Evolutionary conservation across 2,888 invertebrate species (phyloP), one percentile per base, ranked within the genome.

Genomic region (Agrotis clavis): DNA sequence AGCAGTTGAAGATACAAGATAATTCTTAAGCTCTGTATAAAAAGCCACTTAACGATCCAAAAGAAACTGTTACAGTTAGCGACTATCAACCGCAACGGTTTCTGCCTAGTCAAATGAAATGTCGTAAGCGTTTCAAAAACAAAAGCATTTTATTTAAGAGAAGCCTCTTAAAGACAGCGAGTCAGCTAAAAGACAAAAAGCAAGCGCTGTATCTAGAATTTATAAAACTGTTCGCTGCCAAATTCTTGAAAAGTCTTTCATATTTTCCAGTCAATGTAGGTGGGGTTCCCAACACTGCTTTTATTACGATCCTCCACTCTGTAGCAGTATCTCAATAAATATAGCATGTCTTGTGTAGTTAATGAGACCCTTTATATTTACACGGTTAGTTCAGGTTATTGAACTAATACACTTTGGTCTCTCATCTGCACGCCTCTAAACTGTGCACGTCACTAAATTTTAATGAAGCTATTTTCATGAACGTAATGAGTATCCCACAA

Each of bases 351-450:
- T 71, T 66, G 57, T 61, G 54, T 77, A 68, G 74, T n/a, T 82
- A 82, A 87, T 83, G 78, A 85, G 54, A 67, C 79, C 77, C 86
- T 81, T 73, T 80, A 86, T 83, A 83, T 83, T 82, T 82, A 81
- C 81, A 68, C 19, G 73, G 78, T 67, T 69, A 63, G 41, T 83
- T 70, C 73, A 57, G 67, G 66, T 67, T 81, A 84, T 82, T 85
- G 83, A 83, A 71, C 85, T 81, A 87, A 87, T 74, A 86, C 66
- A 68, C 19, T 13, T 18, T 14, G 14, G 57, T 30, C 14, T 21
- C 30, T 35, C n/a, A n/a, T 45, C 53, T 60, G 62, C 48, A 73
- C 45, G 21, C 50, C 14, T 47, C 21, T 51, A 51, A 30, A 18
- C 45, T 60, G 63, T 74, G 62, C 67, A 72, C 57, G 71, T 68